Base-by-base conservation (phyloP, 2,113 vertebrate genomes). In the Myodes glareolus region DNA sequence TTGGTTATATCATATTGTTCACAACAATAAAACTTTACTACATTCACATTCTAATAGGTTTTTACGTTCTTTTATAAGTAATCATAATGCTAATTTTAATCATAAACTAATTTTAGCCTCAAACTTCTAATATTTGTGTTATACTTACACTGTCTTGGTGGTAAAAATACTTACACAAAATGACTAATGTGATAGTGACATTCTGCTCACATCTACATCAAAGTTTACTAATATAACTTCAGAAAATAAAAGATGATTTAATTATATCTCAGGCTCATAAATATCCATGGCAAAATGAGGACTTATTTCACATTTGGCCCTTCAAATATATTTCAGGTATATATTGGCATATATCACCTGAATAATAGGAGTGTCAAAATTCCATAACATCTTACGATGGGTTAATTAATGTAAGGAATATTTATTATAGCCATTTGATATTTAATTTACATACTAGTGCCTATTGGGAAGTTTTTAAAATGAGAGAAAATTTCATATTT, bases 281-380 rank as follows among this genome's bases (percentile, higher is more conserved):
- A 23, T 27, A 29, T 52, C 58, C 52, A 17, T 65, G 14, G 19
- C 63, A 94, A 97, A 90, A 85, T 63, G 77, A 67, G 14, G 45
- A 84, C 5, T 58, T 89, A 50, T 12, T 3, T 17, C 76, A 86
- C 73, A 14, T 63, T 45, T 16, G 1, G 7, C 7, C 68, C n/a
- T 90, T 95, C 29, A 82, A 8, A 45, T 84, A 1, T 77, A 94
- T 93, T 90, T 84, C n/a, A 90, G 55, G 78, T 73, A 63, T 36
- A 84, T 68, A 17, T 39, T 78, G 7, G 36, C 25, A 65, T 55
- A 94, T 50, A 55, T 95, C 33, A 76, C 14, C 23, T 84, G 31
- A 9, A 82, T 93, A 70, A 94, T 19, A 58, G 11, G 67, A 94
- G 73, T 88, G n/a, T 80, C 50, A 90, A 92, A 93, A 92, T 73